phyloP scores from a whole-genome alignment of 2,888 invertebrate genomes.

The Yponomeuta malinellus region DNA sequence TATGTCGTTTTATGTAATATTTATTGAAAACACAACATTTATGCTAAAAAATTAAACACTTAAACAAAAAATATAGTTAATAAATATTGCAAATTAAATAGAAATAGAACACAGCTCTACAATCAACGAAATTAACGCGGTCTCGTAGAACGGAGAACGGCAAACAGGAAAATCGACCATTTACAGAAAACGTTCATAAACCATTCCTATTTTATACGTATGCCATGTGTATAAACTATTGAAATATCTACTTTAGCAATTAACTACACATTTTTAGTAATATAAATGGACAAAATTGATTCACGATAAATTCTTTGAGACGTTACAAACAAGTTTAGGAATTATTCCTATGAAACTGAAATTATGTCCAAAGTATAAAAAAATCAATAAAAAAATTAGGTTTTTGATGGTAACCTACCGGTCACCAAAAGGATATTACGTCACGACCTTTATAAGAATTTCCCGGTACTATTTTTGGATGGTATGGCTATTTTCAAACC shows the following conservation, averaged over 20 bases:
- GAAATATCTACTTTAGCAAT: neutral
- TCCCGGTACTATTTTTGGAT: constrained; percentile 71
- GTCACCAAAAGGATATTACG: constrained; percentile 50
- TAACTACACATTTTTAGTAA: too few relatives aligned
- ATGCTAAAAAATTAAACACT: constrained; percentile 51
- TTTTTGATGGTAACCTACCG: constrained; percentile 9
- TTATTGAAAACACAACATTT: constrained; percentile 45
- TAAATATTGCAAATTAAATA: constrained; percentile 64
- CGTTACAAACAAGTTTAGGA: neutral
- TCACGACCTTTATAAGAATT: constrained; percentile 31
- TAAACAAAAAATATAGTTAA: constrained; percentile 65
- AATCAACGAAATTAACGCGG: constrained; percentile 62
- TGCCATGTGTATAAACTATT: constrained; percentile 12
- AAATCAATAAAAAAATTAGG: constrained; percentile 7
- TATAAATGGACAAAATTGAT: neutral
- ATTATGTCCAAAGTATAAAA: neutral
- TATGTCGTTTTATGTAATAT: constrained; percentile 76
- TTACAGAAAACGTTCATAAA: constrained; percentile 54
- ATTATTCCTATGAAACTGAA: neutral
- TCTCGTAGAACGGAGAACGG: constrained; percentile 66
- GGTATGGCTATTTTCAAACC: constrained; percentile 65
- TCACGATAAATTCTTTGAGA: neutral
- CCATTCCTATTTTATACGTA: constrained; percentile 26
- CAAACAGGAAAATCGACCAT: constrained; percentile 75
- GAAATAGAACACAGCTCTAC: constrained; percentile 56